Evolutionary conservation across 92 coral and sea anemone species (phyloP), one percentile per base, ranked within the genome.

Genomic region (Phenganax stokvisi): DNA sequence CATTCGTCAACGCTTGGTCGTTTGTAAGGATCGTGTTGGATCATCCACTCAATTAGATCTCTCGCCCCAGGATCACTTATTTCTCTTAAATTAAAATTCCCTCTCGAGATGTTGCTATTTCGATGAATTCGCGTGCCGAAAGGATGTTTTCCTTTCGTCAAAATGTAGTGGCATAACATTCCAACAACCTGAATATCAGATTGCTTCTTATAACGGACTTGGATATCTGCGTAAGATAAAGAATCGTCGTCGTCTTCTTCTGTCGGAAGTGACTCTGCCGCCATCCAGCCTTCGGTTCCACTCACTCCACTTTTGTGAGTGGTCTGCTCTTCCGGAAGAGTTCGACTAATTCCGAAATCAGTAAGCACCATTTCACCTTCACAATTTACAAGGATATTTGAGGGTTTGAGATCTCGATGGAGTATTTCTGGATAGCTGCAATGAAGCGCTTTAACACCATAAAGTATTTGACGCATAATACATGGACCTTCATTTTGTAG

Each of bases 161-260:
- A 17, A 17, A 65, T 17, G 31, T 65, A 65, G 31, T 17, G 11
- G 28, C 71, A 65, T 65, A 65, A 9, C 71, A 65, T 65, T 17
- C 71, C 71, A 17, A 65, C 71, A 28, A 65, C 71, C 27, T 65
- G 71, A 65, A 65, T 65, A 65, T 65, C 71, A 11, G 71, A 65
- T 65, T 65, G 20, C 31, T 44, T 65, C 8, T 65, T 11, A 17
- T 17, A 65, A 28, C 10, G 20, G 28, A 65, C 71, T 44, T 17
- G 20, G 10, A 10, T 17, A 10, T 17, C 71, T 6, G 20, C 71
- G 10, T 37, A 37, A 37, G 47, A 4, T 37, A 37, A 1, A 4
- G 47, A 37, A 37, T 37, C 47, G 47, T 37, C 47, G 47, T 37
- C 47, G 47, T n/a, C n/a, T n/a, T 37, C 47, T 37, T 11, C 31